Evolutionary conservation across 2,113 vertebrate species (phyloP).

Genomic region (Pantherophis guttatus): DNA sequence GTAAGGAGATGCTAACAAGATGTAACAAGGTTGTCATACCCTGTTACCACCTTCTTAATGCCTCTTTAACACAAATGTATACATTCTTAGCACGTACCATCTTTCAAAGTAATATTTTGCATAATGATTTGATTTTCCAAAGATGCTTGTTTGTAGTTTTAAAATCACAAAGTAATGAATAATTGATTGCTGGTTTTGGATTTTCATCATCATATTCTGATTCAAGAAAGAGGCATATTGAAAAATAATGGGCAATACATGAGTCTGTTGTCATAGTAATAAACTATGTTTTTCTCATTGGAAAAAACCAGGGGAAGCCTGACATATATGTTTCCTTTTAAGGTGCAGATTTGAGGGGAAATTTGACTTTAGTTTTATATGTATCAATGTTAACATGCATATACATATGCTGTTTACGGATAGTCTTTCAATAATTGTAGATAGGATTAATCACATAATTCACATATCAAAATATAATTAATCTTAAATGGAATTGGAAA

Average conservation of each 20-base stretch:
- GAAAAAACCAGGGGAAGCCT: not conserved
- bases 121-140: not conserved
- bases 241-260: not conserved
- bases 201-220: not conserved
- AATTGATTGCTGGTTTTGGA: not conserved
- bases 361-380: not conserved
- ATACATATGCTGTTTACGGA: too few species aligned
- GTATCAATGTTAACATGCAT: not conserved
- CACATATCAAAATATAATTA: not conserved
- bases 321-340: not conserved
- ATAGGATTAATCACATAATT: not conserved
- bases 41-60: not conserved
- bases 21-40: not conserved
- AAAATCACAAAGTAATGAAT: not conserved
- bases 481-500: not conserved
- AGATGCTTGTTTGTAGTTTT: not conserved
- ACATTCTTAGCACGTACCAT: not conserved
- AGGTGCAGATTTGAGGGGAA: not conserved
- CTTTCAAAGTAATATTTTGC: not conserved
- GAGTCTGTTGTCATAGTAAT: not conserved
- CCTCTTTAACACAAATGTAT: not conserved
- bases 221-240: not conserved
- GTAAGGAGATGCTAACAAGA: not conserved
- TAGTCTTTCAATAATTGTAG: not conserved
- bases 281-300: not conserved